A percentile compares a stretch with the other conserved stretches of the same genome.
Conservation (phyloP, 2,113 vertebrate species). For the Rallus limicola region DNA sequence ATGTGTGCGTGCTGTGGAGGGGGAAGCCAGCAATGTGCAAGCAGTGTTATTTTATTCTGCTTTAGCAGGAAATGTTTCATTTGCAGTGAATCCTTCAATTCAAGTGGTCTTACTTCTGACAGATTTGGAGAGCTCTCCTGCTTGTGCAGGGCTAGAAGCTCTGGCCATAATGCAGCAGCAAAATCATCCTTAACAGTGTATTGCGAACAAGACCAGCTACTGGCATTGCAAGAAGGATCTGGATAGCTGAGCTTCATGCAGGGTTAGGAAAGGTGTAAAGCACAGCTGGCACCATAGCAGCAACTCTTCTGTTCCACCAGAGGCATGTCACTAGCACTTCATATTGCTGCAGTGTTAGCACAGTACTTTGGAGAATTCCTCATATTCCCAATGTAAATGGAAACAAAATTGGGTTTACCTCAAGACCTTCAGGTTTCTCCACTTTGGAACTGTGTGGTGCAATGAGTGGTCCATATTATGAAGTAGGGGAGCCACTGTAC, state of each 20-base stretch:
- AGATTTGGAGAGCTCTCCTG: not conserved
- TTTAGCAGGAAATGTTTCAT: not conserved
- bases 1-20: not conserved
- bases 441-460: not conserved
- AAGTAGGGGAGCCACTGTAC: not conserved
- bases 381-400: not conserved
- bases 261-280: not conserved
- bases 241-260: not conserved
- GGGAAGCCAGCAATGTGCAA: not conserved
- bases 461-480: not conserved
- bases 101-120: not conserved
- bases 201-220: not conserved
- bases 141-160: not conserved
- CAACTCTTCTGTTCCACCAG: not conserved
- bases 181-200: accelerated
- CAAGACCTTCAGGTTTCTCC: not conserved
- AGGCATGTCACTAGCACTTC: not conserved
- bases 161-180: not conserved
- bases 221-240: not conserved
- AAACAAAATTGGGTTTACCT: not conserved
- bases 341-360: not conserved
- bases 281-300: accelerated
- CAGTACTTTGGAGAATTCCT: not conserved
- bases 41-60: not conserved
- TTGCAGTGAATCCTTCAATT: not conserved